phyloP scores from a whole-genome alignment of 2,113 vertebrate species.

The Labeo rohita region DNA sequence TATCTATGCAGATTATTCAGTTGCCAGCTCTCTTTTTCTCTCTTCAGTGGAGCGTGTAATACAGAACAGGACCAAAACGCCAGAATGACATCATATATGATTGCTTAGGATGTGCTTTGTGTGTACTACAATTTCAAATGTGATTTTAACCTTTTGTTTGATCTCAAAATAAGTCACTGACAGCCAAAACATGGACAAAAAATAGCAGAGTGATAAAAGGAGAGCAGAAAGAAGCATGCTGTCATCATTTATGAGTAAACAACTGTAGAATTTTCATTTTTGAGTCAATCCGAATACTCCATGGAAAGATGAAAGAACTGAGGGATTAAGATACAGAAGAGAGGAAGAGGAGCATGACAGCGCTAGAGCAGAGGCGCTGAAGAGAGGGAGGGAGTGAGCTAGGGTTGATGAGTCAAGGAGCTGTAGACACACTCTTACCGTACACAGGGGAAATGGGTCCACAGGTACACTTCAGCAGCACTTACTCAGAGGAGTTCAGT shows the following conservation, averaged over 20 bases:
- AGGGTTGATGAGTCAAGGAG: slow-evolving; percentile 5
- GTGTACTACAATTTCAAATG: neutral
- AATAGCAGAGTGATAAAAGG: neutral
- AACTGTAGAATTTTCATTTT: neutral
- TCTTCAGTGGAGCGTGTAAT: slow-evolving; percentile 4
- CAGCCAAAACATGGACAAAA: neutral
- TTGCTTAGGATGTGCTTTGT: neutral
- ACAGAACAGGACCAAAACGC: neutral
- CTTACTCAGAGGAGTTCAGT: slow-evolving; percentile 74
- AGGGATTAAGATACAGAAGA: slow-evolving; percentile 1
- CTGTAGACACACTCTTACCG: slow-evolving; percentile 20
- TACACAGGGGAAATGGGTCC: slow-evolving; percentile 59
- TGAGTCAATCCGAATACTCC: neutral
- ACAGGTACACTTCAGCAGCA: slow-evolving; percentile 69
- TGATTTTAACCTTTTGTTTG: slow-evolving; percentile 2
- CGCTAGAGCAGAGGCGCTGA: neutral
- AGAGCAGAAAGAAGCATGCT: neutral
- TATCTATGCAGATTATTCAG: slow-evolving; percentile 20
- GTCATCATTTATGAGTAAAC: neutral
- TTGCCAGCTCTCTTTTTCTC: neutral
- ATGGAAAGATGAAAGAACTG: neutral
- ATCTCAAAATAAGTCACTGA: neutral
- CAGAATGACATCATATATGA: neutral
- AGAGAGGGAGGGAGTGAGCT: slow-evolving; percentile 16
- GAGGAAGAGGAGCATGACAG: neutral